Evolutionary conservation across 2,797 vertebrate species (phyloP).

Genomic region (Cyprinodon diabolis): DNA sequence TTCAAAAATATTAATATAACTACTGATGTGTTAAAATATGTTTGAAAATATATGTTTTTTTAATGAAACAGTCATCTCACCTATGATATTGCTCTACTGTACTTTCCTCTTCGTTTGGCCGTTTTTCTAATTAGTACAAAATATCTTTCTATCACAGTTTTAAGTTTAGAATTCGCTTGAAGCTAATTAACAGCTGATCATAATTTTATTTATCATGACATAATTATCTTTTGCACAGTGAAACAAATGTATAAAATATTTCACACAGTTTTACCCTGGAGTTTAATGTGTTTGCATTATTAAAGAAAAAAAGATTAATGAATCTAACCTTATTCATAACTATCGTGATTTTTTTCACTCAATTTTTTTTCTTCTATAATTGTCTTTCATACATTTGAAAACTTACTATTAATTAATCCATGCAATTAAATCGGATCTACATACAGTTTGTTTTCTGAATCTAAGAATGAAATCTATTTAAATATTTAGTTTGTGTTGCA

Average conservation of each 20-base stretch:
- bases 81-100: neutral
- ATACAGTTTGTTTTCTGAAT: neutral
- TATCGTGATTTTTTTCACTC: neutral
- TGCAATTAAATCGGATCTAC: neutral
- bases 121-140: neutral
- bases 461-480: neutral
- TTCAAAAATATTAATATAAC: neutral
- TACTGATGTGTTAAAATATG: neutral
- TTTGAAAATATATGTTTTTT: neutral
- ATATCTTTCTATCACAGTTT: neutral
- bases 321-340: neutral
- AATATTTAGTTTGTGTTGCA: neutral
- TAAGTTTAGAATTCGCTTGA: neutral
- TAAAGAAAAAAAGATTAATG: neutral
- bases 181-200: neutral
- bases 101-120: neutral
- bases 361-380: neutral
- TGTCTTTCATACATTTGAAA: neutral
- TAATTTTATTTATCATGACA: neutral
- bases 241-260: neutral
- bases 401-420: no score
- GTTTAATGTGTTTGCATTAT: neutral
- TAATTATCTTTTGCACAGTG: neutral
- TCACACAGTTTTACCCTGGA: neutral
- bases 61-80: slow-evolving; percentile 4